A percentile compares a stretch with the other conserved stretches of the same genome.
phyloP scores from a whole-genome alignment of 2,113 vertebrate species.

The Sebastes schlegelii region DNA sequence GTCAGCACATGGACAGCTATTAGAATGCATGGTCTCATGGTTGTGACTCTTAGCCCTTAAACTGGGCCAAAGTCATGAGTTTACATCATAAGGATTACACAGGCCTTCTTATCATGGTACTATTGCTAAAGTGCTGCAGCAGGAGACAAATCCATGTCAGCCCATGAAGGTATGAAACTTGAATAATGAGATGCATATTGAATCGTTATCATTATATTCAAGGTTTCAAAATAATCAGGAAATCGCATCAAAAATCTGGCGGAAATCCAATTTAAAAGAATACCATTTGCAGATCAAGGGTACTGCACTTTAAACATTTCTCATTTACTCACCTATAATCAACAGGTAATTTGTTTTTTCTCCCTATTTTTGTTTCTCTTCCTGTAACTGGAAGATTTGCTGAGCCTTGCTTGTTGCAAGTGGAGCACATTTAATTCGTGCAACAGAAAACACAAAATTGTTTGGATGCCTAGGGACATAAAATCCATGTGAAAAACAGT shows the following conservation, averaged over 20 bases:
- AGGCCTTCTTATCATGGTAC: slow-evolving; percentile 21
- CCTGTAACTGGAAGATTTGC: not conserved
- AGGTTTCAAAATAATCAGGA: not conserved
- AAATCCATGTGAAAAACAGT: not conserved
- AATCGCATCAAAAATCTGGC: not conserved
- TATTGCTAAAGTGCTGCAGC: not conserved
- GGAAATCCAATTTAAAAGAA: not conserved
- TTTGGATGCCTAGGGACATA: slow-evolving; percentile 4
- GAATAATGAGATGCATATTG: not conserved
- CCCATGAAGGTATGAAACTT: not conserved
- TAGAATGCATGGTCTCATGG: slow-evolving; percentile 61
- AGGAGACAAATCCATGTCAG: slow-evolving; percentile 4
- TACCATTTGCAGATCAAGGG: not conserved
- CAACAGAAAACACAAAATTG: not conserved
- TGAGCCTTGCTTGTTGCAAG: not conserved
- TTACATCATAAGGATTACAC: slow-evolving; percentile 28
- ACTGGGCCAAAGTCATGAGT: slow-evolving; percentile 66
- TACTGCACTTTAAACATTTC: not conserved
- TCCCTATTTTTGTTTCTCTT: not conserved
- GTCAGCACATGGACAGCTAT: slow-evolving; percentile 64
- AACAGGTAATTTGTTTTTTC: not conserved
- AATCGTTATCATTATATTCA: not conserved
- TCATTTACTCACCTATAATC: slow-evolving; percentile 5
- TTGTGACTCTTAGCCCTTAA: slow-evolving; percentile 62
- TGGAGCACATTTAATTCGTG: not conserved